Base-by-base conservation (phyloP, 2,113 vertebrate genomes). In the Etheostoma spectabile region DNA sequence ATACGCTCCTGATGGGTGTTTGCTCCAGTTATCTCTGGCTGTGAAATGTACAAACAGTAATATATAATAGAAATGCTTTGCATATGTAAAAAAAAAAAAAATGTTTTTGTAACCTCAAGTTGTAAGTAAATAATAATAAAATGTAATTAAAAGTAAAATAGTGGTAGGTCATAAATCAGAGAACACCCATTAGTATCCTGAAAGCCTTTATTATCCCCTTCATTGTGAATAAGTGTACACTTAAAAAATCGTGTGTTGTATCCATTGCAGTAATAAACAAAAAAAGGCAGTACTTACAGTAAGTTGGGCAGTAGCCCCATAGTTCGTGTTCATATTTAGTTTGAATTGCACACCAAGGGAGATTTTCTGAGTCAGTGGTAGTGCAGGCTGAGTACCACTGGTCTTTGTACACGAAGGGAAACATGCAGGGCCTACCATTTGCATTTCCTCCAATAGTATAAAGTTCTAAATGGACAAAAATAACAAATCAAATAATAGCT, bases 331-430 rank as follows among this genome's bases (percentile, higher is more conserved):
- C 27, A 42, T 93, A 97, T 76, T 95, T 66, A 0, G 94, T 89
- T 27, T 96, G 96, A 56, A 95, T 94, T 3, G 94, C 93, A 89
- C 97, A 99, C 97, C 97, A 99, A 16, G 0, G 38, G 11, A 78
- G 90, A 0, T 92, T 77, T 0, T 84, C 79, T 0, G 86, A 82
- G 15, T 95, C 96, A 86, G 92, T 71, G 62, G 83, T 0, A 0
- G 95, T 97, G 82, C 97, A 99, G 3, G 95, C 93, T 19, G 95
- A 90, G 7, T 96, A 97, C 97, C 97, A 97, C 33, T 91, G 93
- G 30, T 88, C 77, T 5, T 64, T n/a, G 86, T 94, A 98, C 46
- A 93, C 92, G 86, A 99, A 98, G 22, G 97, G 97, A 89, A 99
- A 97, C 46, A 96, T 93, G 83, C 97, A 98, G 2, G 94, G 93